Conservation (phyloP, 1,140 invertebrate genomes). For the Trichogramma pretiosum region DNA sequence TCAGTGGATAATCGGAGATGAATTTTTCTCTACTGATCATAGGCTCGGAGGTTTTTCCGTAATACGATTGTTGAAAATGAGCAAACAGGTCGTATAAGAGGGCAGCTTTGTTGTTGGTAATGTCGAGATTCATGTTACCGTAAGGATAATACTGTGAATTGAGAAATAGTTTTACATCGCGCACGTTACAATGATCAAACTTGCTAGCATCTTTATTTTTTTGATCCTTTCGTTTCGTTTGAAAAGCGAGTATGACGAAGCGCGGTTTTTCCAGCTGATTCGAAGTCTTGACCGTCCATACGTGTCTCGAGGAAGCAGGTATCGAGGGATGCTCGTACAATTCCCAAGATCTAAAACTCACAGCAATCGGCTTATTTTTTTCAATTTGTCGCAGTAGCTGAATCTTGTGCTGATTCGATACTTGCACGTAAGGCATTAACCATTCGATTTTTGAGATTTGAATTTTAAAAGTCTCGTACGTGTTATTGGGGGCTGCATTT, state of each 20-base stretch:
- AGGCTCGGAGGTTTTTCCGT: conserved; percentile 19
- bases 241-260: conserved; percentile 23
- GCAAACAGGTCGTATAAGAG: conserved; percentile 27
- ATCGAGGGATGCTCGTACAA: conserved; percentile 30
- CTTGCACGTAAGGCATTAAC: conserved; percentile 18
- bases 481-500: background rate
- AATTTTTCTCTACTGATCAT: conserved; percentile 10
- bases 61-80: conserved; percentile 29
- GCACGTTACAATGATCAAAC: conserved; percentile 26
- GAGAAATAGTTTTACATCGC: conserved; percentile 27
- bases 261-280: conserved; percentile 21
- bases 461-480: conserved; percentile 16
- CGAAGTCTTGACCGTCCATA: conserved; percentile 21
- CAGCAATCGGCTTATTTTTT: conserved; percentile 21
- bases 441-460: conserved; percentile 18
- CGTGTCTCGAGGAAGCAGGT: conserved; percentile 22
- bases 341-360: conserved; percentile 32
- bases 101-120: conserved; percentile 23
- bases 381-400: conserved; percentile 21
- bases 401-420: conserved; percentile 19
- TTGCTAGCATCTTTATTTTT: conserved; percentile 6
- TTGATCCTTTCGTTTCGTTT: conserved; percentile 20
- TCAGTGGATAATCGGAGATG: conserved; percentile 17
- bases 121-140: conserved; percentile 27
- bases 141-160: too few species aligned